phyloP scores from a whole-genome alignment of 1,140 invertebrate species.

The Scaptodrosophila lebanonensis region DNA sequence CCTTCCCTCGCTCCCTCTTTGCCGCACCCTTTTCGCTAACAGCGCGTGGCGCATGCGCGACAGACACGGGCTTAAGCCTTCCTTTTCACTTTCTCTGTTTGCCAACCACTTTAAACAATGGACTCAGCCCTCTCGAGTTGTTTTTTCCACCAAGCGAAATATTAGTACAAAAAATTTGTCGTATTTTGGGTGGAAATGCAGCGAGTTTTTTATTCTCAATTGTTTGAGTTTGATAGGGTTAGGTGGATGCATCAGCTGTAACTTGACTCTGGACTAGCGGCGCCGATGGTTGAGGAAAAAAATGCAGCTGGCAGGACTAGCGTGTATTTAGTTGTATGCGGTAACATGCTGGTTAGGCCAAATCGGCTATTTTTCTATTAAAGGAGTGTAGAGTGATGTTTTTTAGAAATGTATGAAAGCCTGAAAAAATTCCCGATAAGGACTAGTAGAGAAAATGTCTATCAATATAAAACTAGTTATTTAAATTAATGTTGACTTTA shows the following conservation, averaged over 20 bases:
- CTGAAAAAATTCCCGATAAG: no score
- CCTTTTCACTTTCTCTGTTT: conserved; percentile 35
- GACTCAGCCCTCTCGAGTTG: conserved; percentile 36
- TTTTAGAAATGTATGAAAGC: no score
- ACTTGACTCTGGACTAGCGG: conserved; percentile 15
- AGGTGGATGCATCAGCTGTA: conserved; percentile 18
- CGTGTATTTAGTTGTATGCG: conserved; percentile 19
- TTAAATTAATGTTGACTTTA: no score
- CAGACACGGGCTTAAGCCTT: conserved; percentile 26
- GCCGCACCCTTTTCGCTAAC: conserved; percentile 17
- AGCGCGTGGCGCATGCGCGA: conserved; percentile 25
- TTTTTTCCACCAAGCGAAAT: conserved; percentile 25
- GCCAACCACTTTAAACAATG: conserved; percentile 14
- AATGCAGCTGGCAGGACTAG: conserved; percentile 13
- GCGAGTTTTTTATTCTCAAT: neutral
- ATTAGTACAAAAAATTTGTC: conserved; percentile 59
- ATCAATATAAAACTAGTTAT: no score
- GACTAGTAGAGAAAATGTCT: no score
- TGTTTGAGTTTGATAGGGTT: conserved; percentile 18
- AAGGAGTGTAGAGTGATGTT: no score
- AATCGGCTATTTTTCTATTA: no score
- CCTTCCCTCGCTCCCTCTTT: neutral
- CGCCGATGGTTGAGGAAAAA: neutral
- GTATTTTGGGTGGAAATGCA: conserved; percentile 17
- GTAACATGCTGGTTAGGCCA: conserved; percentile 24